Base-by-base conservation (phyloP, 2,888 invertebrate genomes). In the Sminthurinus aureus region DNA sequence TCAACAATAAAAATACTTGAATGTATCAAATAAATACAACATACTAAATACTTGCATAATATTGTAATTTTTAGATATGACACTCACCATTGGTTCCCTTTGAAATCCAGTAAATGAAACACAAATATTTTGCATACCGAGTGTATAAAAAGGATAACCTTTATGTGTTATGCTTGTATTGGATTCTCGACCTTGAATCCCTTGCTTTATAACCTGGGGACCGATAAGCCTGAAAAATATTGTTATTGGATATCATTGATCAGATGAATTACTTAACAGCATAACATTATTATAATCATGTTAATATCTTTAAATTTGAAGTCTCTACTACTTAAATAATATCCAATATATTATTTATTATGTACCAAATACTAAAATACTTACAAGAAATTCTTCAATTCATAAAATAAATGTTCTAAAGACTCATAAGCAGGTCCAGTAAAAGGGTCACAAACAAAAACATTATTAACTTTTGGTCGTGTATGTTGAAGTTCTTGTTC, bases 381-480 rank as follows among this genome's bases (percentile, higher is more conserved):
- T 93, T 92, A 95, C 93, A 94, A 91, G 89, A 94, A 93, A 89
- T 94, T 94, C 87, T 91, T 92, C 0, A 58, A 79, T 73, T 84
- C 74, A 71, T 71, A 20, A 13, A 24, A 66, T 24, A 67, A 52
- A n/a, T 78, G 51, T 12, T 81, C 58, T 9, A 95, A 89, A 88
- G 93, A 93, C 0, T 94, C 91, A 90, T 95, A 97, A 0, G 93
- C 90, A 6, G 92, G 91, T 15, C 96, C 96, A 86, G 93, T 92
- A 91, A 98, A 97, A 74, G 93, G 92, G 83, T 95, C 93, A 89
- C 96, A 92, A 0, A 98, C 93, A 90, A 96, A 94, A 0, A 96
- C 94, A 91, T 95, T 94, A 87, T 93, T 93, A 26, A 93, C 93
- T 12, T 92, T 92, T 71, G 94, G 92, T 13, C 91, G 89, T 8